Percentiles rank a stretch among this genome's conserved stretches.
Evolutionary conservation across 2,888 invertebrate species (phyloP).

Genomic region (Spodoptera picta): DNA sequence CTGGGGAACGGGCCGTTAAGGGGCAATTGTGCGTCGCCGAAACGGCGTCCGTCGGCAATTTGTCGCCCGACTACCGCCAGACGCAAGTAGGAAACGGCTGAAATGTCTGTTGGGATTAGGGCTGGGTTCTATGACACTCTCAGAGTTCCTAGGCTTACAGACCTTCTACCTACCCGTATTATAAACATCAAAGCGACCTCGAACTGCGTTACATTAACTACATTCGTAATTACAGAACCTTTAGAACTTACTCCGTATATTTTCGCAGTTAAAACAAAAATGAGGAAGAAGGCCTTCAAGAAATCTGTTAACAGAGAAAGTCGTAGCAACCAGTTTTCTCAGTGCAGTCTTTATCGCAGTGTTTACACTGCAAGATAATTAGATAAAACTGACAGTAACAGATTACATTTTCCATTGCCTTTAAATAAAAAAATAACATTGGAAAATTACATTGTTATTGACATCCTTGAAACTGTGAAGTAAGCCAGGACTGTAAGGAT

Average conservation of each 20-base stretch:
- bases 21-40: constrained; percentile 66
- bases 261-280: constrained; percentile 3
- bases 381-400: constrained; percentile 28
- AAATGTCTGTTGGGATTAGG: constrained; percentile 44
- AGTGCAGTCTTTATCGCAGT: constrained; percentile 12
- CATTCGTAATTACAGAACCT: too few relatives aligned
- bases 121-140: constrained; percentile 30
- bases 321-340: constrained; percentile 14
- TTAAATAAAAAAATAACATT: constrained; percentile 9
- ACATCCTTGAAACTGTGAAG: constrained; percentile 33
- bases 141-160: neutral
- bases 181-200: neutral
- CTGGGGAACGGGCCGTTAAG: constrained; percentile 62
- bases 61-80: constrained; percentile 55
- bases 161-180: neutral
- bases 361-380: constrained; percentile 29
- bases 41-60: constrained; percentile 63
- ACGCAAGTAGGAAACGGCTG: constrained; percentile 54
- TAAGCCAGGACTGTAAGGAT: constrained; percentile 25
- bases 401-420: constrained; percentile 15
- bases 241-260: too few relatives aligned
- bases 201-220: too few relatives aligned
- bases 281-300: neutral
- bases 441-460: constrained; percentile 12
- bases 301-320: constrained; percentile 22